Percentiles rank a stretch among this genome's conserved stretches.
Evolutionary conservation across 2,113 vertebrate genomes (phyloP).

Genomic region (Seriola rivoliana): DNA sequence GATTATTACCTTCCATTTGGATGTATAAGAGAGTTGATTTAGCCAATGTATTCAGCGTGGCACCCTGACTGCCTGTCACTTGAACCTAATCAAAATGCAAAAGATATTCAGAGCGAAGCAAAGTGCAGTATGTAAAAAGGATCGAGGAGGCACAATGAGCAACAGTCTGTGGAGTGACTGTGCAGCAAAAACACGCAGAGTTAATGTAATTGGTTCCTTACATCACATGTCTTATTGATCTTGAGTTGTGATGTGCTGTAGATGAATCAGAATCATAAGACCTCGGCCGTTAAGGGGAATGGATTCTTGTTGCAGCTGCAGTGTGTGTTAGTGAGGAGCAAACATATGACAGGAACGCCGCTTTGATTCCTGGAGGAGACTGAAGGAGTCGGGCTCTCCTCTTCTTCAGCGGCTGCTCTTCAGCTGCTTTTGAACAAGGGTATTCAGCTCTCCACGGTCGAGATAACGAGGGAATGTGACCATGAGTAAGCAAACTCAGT

Average conservation of each 20-base stretch:
- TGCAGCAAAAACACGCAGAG: conserved; percentile 42
- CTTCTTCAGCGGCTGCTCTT: conserved; percentile 5
- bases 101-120: conserved; percentile 57
- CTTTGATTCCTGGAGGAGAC: conserved; percentile 13
- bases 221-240: conserved; percentile 63
- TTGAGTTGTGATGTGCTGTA: conserved; percentile 39
- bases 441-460: conserved; percentile 23
- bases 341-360: conserved; percentile 12
- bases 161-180: conserved; percentile 29
- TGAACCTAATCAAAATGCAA: conserved; percentile 56
- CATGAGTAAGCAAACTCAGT: background rate
- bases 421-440: conserved; percentile 29
- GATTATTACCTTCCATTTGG: conserved; percentile 38
- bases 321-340: conserved; percentile 5
- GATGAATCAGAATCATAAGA: conserved; percentile 68
- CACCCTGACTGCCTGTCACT: conserved; percentile 35
- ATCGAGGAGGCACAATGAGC: conserved; percentile 34
- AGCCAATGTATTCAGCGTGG: conserved; percentile 42
- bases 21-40: conserved; percentile 35
- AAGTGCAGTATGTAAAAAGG: conserved; percentile 52
- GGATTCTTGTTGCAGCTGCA: conserved; percentile 1
- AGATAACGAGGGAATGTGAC: background rate
- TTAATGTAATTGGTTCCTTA: conserved; percentile 57
- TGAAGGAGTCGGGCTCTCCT: background rate
- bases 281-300: conserved; percentile 27